Percentiles rank a stretch among this genome's conserved stretches.
Evolutionary conservation across 1,140 invertebrate genomes (phyloP).

Genomic region (Drosophila pseudoobscura): DNA sequence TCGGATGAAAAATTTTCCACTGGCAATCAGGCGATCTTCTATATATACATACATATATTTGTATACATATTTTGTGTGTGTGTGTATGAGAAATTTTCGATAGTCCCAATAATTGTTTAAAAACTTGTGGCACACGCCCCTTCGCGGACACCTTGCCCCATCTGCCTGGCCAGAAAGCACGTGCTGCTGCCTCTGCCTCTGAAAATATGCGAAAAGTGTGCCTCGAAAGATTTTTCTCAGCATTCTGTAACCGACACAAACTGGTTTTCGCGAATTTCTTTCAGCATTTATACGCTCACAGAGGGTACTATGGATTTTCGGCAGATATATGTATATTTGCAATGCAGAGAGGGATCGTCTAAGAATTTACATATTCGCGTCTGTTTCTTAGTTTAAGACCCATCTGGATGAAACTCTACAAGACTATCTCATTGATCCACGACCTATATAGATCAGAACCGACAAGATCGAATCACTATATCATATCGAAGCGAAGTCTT

Average conservation of each 20-base stretch:
- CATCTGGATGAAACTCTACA: no score
- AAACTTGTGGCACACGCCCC: slow-evolving; percentile 52
- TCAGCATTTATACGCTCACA: background rate
- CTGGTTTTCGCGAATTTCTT: slow-evolving; percentile 54
- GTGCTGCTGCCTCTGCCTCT: slow-evolving; percentile 14
- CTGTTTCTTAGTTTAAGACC: no score
- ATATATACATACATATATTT: slow-evolving; percentile 12
- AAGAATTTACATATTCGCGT: no score
- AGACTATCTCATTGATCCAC: no score
- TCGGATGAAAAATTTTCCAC: slow-evolving; percentile 41
- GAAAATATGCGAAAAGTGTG: slow-evolving; percentile 71
- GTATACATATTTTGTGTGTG: no score
- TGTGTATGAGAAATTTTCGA: slow-evolving; percentile 15
- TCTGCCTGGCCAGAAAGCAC: slow-evolving; percentile 18
- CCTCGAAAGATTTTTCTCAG: slow-evolving; percentile 35
- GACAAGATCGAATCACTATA: no score
- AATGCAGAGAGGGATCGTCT: no score
- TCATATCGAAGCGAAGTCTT: no score
- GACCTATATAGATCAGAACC: no score
- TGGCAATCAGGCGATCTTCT: slow-evolving; percentile 21
- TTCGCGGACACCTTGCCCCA: slow-evolving; percentile 3
- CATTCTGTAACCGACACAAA: slow-evolving; percentile 64
- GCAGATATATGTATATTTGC: no score
- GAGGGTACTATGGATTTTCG: no score
- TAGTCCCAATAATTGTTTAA: slow-evolving; percentile 16